Percentiles rank a stretch among this genome's conserved stretches.
These are phyloP conservation scores for Stegana nigrithorax DNA, from an alignment of 2,888 invertebrate genomes.

Conservation along the genomic window DNA sequence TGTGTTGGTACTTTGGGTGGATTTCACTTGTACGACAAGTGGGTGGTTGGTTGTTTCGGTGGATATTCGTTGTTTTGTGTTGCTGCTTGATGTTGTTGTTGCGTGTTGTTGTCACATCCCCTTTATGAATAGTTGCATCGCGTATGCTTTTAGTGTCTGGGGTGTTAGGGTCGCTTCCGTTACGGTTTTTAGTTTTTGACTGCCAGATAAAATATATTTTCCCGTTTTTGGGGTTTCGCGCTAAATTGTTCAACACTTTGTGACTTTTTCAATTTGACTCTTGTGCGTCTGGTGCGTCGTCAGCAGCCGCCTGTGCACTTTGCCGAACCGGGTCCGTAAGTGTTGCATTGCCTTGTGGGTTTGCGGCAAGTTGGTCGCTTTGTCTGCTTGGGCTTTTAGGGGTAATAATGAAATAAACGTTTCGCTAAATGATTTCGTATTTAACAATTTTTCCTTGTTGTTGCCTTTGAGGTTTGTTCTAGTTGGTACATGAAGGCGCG, in stretches of 20 bases:
- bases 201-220: neutral
- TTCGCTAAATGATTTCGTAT: constrained; percentile 64
- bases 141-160: neutral
- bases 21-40: neutral
- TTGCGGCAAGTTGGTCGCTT: too few species aligned
- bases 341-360: neutral
- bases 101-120: constrained; percentile 3
- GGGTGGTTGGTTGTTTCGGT: neutral
- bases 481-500: too few species aligned
- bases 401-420: constrained; percentile 66
- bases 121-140: neutral
- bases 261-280: constrained; percentile 58
- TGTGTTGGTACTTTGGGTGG: neutral
- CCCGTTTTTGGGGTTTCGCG: constrained; percentile 18
- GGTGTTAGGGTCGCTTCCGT: constrained; percentile 43
- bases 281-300: neutral
- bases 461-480: neutral
- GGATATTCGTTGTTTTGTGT: too few species aligned
- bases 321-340: constrained; percentile 2
- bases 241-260: constrained; percentile 36
- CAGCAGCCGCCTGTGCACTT: constrained; percentile 17
- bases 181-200: constrained; percentile 46
- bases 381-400: constrained; percentile 25
- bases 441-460: constrained; percentile 25
- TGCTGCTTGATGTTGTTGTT: neutral